Base-by-base conservation (phyloP, 2,888 invertebrate species). In the Oxytorus armatus region DNA sequence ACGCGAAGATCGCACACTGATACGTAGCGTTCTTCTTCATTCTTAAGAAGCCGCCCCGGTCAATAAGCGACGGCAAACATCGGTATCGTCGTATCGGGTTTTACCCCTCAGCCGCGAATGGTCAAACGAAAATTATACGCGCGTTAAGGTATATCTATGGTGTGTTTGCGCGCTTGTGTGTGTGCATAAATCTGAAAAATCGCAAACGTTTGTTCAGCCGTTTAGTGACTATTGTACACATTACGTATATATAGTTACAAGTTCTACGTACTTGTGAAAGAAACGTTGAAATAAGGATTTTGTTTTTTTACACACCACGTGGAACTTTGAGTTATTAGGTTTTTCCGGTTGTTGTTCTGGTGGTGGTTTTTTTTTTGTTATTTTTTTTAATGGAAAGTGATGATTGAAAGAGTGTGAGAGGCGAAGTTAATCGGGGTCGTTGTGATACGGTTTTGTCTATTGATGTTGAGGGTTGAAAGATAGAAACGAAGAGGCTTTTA, bases 61-160 rank as follows among this genome's bases (percentile, higher is more conserved):
- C 76, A 76, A 79, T 79, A 72, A 79, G 76, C 79, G 79, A 79
- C 79, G 79, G 79, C 79, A 76, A 76, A 79, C 79, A 79, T n/a
- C n/a, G n/a, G 59, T 55, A 68, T 44, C 59, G 53, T 42, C 73
- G 42, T 29, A 3, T 47, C 8, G 61, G 53, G 59, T 51, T 61
- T 59, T 72, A 49, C 72, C 72, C 61, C 49, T 36, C n/a, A n/a
- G 72, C 55, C 75, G 79, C 70, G 66, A 75, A 72, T 79, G 44
- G 21, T 79, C 79, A 76, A 76, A 72, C 76, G 61, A 65, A 77
- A 44, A 36, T 44, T n/a, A n/a, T n/a, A n/a, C 7, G 23, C 11
- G 1, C 5, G 7, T 33, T 10, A 29, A 21, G 21, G 10, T 11
- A 10, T 21, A 3, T 25, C 0, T 4, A 5, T 51, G 42, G 23